Base-by-base conservation (phyloP, 2,797 vertebrate genomes). In the Xyrichtys novacula region DNA sequence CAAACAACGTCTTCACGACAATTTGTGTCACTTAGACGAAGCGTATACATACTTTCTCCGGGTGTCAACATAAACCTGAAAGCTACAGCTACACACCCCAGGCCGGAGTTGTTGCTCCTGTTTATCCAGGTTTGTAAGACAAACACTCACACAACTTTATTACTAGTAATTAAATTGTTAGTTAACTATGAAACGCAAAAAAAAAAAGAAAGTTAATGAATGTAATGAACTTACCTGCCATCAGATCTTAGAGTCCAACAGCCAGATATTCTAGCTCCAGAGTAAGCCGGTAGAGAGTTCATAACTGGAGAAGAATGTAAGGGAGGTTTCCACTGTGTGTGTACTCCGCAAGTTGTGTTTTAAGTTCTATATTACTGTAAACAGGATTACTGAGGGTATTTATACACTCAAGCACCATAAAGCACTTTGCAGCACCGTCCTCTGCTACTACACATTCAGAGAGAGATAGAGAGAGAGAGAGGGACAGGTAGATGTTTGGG, bases 251-350 rank as follows among this genome's bases (percentile, higher is more conserved):
- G 94, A 70, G 92, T 92, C 96, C 97, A 96, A 89, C 95, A 97
- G 80, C 96, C 97, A 0, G 97, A 97, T 82, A 98, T 96, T 92
- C 96, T 94, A 71, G 96, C 94, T 65, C 96, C 95, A 43, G 94
- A 92, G 85, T 93, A 96, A 32, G 88, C 76, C 0, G 95, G 94
- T 73, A 95, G 92, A 68, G 91, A 94, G 93, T 92, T 96, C 96
- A 98, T 96, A 74, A 70, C 64, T 65, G 58, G 12, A 84, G 61
- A 72, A 68, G 69, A 71, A 57, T 61, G 36, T 34, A 17, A 65
- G 40, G 62, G 36, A 58, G 19, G 31, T 22, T 71, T 69, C 78
- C 76, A 71, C 65, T 74, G 56, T 64, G 63, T 25, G 14, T 76
- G 49, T 38, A 69, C 59, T 71, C 52, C 29, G 22, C 65, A 80